Evolutionary conservation across 2,888 invertebrate genomes (phyloP), one percentile per base, ranked within the genome.

Genomic region (Hyposoter dolosus): DNA sequence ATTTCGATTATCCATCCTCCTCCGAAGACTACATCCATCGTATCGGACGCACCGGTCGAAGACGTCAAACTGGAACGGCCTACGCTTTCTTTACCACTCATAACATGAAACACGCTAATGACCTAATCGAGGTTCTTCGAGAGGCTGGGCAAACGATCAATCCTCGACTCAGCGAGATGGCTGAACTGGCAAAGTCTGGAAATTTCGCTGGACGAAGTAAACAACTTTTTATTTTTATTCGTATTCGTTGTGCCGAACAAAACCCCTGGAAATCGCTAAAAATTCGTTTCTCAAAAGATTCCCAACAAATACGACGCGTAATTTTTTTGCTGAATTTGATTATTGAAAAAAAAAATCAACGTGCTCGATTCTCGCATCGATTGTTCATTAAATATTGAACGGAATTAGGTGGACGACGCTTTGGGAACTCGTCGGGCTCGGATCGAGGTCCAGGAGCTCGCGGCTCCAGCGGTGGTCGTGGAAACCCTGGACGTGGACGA

Each of bases 1-100:
- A 99, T 95, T 98, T 97, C 95, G 99, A 99, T 95, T 99, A 98
- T 95, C 99, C 99, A 80, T 98, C 98, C 94, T 98, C 98, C 77
- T 98, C 98, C 76, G 99, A 99, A 94, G 99, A 99, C 94, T 99
- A 99, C 93, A 98, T 99, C 92, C 99, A 99, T 95, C 97, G 99
- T 88, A 99, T 99, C 94, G 99, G 99, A 83, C 96, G 99, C 91
- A 99, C 99, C 69, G 99, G 98, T 50, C 96, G 99, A 80, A 97
- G 97, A 83, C 96, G 97, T 92, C 96, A 97, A 90, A 98, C 97
- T 89, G 98, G 98, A 90, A 98, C 98, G 87, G 98, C 99, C 9
- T 99, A 98, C 94, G 98, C 99, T 79, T 98, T 99, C 95, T 98
- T 99, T 94, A 98, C 98, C 63, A 97, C 97, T 76, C 96, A 96